Conservation (phyloP, 2,888 invertebrate genomes). For the Catocala nupta region DNA sequence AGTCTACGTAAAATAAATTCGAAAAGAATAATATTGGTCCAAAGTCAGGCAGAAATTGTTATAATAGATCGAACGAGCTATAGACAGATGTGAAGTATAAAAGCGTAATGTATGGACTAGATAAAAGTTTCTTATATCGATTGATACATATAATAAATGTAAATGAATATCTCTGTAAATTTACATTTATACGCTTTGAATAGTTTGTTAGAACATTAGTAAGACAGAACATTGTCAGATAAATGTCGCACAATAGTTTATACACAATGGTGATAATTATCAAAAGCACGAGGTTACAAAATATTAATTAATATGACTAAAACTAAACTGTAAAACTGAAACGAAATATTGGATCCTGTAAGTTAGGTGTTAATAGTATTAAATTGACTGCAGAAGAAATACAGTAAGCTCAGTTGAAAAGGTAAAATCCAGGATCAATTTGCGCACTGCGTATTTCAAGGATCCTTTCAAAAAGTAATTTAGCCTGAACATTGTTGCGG, state of each 20-base stretch:
- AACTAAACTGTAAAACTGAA: neutral
- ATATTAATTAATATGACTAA: neutral
- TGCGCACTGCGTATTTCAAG: constrained; percentile 15
- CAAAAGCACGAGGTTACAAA: neutral
- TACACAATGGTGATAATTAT: neutral
- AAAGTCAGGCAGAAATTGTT: constrained; percentile 63
- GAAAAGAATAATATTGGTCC: constrained; percentile 77
- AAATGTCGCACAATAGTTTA: too few relatives aligned
- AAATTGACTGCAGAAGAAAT: neutral
- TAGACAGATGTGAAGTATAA: constrained; percentile 25
- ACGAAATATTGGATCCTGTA: neutral
- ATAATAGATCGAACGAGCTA: constrained; percentile 34
- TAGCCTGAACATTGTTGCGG: neutral
- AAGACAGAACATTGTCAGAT: too few relatives aligned
- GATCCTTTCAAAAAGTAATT: neutral
- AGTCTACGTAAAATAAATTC: constrained; percentile 70
- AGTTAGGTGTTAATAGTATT: neutral
- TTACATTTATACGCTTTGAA: too few relatives aligned
- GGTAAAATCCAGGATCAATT: constrained; percentile 1
- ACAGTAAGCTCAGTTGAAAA: neutral
- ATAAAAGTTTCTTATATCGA: constrained; percentile 36
- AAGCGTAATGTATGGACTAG: constrained; percentile 35
- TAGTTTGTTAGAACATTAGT: too few relatives aligned
- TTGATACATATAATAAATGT: constrained; percentile 28
- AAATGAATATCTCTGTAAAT: neutral